A percentile compares a stretch with the other conserved stretches of the same genome.
Evolutionary conservation across 2,113 vertebrate genomes (phyloP).

Genomic region (Climacteris rufus): DNA sequence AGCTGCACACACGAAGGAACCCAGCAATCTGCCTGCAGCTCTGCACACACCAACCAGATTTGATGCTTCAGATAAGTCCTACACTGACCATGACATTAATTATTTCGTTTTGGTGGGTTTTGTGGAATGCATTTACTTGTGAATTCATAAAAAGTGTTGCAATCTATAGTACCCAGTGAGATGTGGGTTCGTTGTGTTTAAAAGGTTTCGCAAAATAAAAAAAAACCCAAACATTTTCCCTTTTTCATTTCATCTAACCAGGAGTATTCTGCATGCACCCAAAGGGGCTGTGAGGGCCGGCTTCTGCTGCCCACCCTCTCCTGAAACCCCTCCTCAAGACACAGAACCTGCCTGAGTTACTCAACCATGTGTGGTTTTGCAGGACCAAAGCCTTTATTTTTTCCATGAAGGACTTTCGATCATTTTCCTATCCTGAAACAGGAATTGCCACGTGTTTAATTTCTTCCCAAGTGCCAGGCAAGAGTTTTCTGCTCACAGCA

Average conservation of each 20-base stretch:
- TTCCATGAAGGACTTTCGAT: neutral
- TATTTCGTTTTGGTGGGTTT: neutral
- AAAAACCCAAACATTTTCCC: accelerated
- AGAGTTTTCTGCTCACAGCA: neutral
- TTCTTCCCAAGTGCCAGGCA: neutral
- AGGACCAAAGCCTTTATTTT: neutral
- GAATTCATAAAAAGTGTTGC: neutral
- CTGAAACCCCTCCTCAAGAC: neutral
- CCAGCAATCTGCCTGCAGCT: neutral
- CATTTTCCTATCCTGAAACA: neutral
- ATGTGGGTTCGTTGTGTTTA: too few relatives aligned
- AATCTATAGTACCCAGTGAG: neutral
- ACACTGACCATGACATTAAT: neutral
- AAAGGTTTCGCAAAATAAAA: neutral
- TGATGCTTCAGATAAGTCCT: neutral
- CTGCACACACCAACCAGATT: neutral
- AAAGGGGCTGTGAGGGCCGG: neutral
- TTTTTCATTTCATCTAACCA: accelerated
- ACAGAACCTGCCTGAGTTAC: neutral
- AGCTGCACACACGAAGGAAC: accelerated
- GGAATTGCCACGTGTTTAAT: accelerated
- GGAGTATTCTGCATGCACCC: neutral
- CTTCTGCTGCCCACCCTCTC: neutral
- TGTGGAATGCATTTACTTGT: neutral
- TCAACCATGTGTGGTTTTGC: accelerated